These are phyloP conservation scores for Prionailurus bengalensis DNA, from an alignment of 2,113 vertebrate genomes.

Conservation along the genomic window DNA sequence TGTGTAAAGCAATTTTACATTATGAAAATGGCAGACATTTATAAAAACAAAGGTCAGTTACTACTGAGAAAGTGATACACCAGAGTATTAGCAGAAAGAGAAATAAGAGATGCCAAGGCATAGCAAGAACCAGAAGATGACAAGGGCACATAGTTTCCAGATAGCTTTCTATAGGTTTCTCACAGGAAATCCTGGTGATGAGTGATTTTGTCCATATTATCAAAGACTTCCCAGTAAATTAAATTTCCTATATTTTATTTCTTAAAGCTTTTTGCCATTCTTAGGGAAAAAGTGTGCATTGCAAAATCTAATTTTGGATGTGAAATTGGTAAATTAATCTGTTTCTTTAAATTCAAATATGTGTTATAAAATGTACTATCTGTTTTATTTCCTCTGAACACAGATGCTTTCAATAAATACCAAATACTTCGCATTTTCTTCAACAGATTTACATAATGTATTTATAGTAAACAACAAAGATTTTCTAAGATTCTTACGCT, in stretches of 20 bases:
- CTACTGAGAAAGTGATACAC: background rate
- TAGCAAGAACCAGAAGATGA: background rate
- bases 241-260: background rate
- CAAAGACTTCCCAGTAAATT: background rate
- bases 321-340: background rate
- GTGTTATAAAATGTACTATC: background rate
- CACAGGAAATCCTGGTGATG: background rate
- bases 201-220: background rate
- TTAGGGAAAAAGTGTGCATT: background rate
- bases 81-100: background rate
- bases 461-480: background rate
- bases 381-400: background rate
- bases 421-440: background rate
- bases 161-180: background rate
- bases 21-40: background rate
- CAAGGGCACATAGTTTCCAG: background rate
- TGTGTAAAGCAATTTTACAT: background rate
- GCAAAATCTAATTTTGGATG: background rate
- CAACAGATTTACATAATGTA: background rate
- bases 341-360: conserved; percentile 8
- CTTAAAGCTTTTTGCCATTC: background rate
- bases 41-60: background rate
- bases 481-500: background rate
- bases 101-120: background rate
- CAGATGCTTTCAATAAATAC: background rate